A percentile compares a stretch with the other conserved stretches of the same genome.
Evolutionary conservation across 2,888 invertebrate genomes (phyloP).

Genomic region (Thalpophila matura): DNA sequence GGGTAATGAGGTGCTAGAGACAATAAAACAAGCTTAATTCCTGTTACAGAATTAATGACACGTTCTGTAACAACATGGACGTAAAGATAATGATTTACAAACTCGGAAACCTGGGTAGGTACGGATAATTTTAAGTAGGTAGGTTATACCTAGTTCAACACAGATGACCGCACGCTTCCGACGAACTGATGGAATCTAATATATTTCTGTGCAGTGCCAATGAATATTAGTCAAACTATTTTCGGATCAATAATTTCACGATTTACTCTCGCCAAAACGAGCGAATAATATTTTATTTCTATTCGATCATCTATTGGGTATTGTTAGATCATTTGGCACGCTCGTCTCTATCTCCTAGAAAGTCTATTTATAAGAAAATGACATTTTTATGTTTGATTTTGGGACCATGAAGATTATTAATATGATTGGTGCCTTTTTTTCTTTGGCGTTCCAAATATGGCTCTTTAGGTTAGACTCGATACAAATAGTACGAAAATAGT

Average conservation of each 20-base stretch:
- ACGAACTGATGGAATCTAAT: conserved; percentile 50
- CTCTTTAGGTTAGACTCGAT: too few species aligned
- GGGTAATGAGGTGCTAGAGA: conserved; percentile 43
- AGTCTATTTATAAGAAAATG: conserved; percentile 34
- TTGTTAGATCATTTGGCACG: conserved; percentile 49
- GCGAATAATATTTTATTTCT: conserved; percentile 41
- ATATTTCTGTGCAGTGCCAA: conserved; percentile 57
- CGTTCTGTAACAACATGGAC: conserved; percentile 66
- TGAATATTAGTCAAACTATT: conserved; percentile 54
- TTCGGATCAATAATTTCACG: conserved; percentile 34
- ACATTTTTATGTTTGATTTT: conserved; percentile 15
- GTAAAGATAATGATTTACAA: conserved; percentile 77
- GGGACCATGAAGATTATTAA: not conserved
- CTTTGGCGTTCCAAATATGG: too few species aligned
- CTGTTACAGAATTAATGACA: conserved; percentile 59
- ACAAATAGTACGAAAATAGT: conserved; percentile 26
- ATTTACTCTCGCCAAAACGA: conserved; percentile 47
- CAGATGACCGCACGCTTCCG: conserved; percentile 47
- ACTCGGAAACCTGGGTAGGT: conserved; percentile 67
- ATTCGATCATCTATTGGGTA: conserved; percentile 54
- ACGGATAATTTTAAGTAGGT: conserved; percentile 43
- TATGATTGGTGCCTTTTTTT: not conserved
- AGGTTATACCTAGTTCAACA: conserved; percentile 25
- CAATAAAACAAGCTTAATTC: conserved; percentile 44
- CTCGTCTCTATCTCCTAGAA: conserved; percentile 38